Percentiles rank a stretch among this genome's conserved stretches.
Evolutionary conservation across 2,888 invertebrate species (phyloP).

Genomic region (Lochmaea crataegi): DNA sequence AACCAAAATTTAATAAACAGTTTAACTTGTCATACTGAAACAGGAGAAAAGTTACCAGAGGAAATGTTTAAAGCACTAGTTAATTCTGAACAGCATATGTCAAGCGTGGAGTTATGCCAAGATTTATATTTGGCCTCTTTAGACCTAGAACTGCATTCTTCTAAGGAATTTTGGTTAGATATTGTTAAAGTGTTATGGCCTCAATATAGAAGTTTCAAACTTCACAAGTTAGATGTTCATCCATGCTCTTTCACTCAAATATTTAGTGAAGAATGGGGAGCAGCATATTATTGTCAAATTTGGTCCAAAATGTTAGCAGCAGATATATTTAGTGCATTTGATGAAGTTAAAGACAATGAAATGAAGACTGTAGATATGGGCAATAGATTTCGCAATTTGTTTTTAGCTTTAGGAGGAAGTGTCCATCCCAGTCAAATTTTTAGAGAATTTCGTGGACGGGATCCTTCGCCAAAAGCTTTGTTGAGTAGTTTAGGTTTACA

Average conservation of each 20-base stretch:
- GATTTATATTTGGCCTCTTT: conserved; percentile 85
- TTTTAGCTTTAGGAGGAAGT: conserved; percentile 85
- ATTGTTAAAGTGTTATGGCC: conserved; percentile 84
- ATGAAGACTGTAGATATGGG: conserved; percentile 71
- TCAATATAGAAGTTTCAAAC: conserved; percentile 79
- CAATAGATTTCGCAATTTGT: conserved; percentile 82
- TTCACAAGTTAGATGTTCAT: conserved; percentile 84
- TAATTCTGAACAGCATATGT: conserved; percentile 77
- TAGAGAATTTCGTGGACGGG: conserved; percentile 89
- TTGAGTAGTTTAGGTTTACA: conserved; percentile 69
- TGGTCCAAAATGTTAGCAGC: conserved; percentile 94
- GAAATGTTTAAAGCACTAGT: conserved; percentile 74
- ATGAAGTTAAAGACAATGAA: conserved; percentile 72
- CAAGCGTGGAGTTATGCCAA: conserved; percentile 81
- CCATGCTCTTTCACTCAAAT: conserved; percentile 88
- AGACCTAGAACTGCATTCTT: conserved; percentile 85
- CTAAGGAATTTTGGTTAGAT: conserved; percentile 84
- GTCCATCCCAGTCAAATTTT: conserved; percentile 87
- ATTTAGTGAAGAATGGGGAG: conserved; percentile 85
- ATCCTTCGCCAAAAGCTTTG: conserved; percentile 87
- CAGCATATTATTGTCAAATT: conserved; percentile 85
- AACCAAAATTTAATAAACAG: conserved; percentile 63
- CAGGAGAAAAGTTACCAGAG: conserved; percentile 77
- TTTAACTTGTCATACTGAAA: conserved; percentile 81
- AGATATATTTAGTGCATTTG: conserved; percentile 88